Conservation (phyloP, 2,888 invertebrate species). For the Tetramorium bicarinatum region DNA sequence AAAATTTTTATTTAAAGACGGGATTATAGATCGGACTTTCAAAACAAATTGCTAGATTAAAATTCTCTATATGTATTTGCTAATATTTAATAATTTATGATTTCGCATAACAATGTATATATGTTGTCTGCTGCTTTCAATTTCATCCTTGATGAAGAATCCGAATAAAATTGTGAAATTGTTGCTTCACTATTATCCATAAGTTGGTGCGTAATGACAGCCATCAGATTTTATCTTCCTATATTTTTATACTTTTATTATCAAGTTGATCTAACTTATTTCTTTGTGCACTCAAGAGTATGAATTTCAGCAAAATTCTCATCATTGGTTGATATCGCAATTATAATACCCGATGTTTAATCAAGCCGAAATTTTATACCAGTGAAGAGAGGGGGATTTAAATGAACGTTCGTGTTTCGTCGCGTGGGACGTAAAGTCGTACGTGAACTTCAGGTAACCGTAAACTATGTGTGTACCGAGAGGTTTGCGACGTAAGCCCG, state of each 20-base stretch:
- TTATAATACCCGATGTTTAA: background rate
- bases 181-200: background rate
- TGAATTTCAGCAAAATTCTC: background rate
- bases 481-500: constrained; percentile 29
- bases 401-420: constrained; percentile 9
- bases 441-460: constrained; percentile 44
- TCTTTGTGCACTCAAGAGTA: background rate
- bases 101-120: background rate
- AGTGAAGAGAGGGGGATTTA: constrained; percentile 9
- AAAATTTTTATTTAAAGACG: background rate
- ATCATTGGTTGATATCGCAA: background rate
- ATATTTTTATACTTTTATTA: constrained; percentile 4
- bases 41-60: background rate
- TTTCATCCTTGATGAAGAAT: background rate
- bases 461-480: constrained; percentile 34
- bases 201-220: background rate
- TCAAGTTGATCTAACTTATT: constrained; percentile 15
- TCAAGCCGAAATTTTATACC: constrained; percentile 24
- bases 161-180: background rate
- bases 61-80: background rate
- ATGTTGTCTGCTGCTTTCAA: background rate
- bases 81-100: background rate
- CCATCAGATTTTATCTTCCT: background rate
- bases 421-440: constrained; percentile 32
- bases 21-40: background rate